Evolutionary conservation across 2,797 vertebrate species (phyloP), one percentile per base, ranked within the genome.

Genomic region (Yasuhikotakia modesta): DNA sequence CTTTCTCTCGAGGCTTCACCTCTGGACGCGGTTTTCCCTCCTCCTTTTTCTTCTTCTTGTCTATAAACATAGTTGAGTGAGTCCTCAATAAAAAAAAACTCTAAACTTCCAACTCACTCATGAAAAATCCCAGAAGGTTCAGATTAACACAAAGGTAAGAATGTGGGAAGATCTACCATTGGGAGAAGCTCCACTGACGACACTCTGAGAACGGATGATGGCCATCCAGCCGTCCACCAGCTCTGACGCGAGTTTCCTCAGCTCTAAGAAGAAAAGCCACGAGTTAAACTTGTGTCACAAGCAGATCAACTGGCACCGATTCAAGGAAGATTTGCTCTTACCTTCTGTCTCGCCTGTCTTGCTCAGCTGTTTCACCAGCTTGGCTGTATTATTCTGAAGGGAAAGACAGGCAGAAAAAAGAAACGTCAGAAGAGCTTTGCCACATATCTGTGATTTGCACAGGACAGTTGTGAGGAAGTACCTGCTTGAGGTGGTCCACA

Each of bases 211-310:
- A 12, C 96, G 95, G 79, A 98, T 98, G 1, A 96, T 96, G 0
- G 94, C 95, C 97, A 98, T 98, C 97, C 97, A 98, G 75, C 95
- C 95, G 0, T 96, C 94, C n/a, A 98, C 96, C 0, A 98, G 90
- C 77, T 96, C 93, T 0, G 92, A 91, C 0, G 96, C 95, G 71
- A 98, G 79, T 85, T 96, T 96, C 76, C 95, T 93, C 77, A 98
- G 87, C 2, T 98, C 97, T 98, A 78, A 3, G 5, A 46, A 43
- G 48, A 46, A 52, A 27, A 16, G 5, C 12, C 22, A 53, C 3
- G 11, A 64, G 66, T 52, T 78, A 64, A 19, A 22, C 50, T 39
- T 24, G 19, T 11, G 1, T 10, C 21, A 16, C 3, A 35, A 61
- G 6, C 22, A 72, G 22, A n/a, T 19, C 12, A 8, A 19, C n/a